phyloP scores from a whole-genome alignment of 2,113 vertebrate species.

The Mobula birostris region DNA sequence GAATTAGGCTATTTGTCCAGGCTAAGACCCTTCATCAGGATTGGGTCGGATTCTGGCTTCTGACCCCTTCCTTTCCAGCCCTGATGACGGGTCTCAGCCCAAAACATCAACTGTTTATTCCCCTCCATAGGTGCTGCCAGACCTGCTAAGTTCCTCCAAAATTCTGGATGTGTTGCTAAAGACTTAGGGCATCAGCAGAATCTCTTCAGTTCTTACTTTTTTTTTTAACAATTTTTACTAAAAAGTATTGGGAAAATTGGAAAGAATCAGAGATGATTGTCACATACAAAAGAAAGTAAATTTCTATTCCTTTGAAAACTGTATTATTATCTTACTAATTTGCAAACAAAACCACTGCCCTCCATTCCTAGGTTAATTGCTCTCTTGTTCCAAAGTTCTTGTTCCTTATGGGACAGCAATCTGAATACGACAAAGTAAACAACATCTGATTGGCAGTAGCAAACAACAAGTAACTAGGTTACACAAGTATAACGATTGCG shows the following conservation, averaged over 20 bases:
- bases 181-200: too few relatives aligned
- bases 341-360: background rate
- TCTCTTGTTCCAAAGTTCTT: background rate
- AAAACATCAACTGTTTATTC: too few relatives aligned
- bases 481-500: background rate
- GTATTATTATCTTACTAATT: background rate
- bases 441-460: background rate
- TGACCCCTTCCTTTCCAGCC: too few relatives aligned
- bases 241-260: background rate
- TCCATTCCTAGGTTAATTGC: background rate
- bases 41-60: too few relatives aligned
- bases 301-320: background rate
- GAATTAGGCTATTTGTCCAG: too few relatives aligned
- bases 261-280: background rate
- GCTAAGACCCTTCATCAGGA: too few relatives aligned
- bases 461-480: background rate
- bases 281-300: background rate
- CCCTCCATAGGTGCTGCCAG: too few relatives aligned
- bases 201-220: background rate
- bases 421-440: background rate
- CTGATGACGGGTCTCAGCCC: too few relatives aligned
- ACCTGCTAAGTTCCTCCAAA: too few relatives aligned
- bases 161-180: too few relatives aligned
- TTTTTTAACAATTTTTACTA: background rate
- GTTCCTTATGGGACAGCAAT: background rate